phyloP scores from a whole-genome alignment of 2,888 invertebrate species.

The Exocentrus adspersus region DNA sequence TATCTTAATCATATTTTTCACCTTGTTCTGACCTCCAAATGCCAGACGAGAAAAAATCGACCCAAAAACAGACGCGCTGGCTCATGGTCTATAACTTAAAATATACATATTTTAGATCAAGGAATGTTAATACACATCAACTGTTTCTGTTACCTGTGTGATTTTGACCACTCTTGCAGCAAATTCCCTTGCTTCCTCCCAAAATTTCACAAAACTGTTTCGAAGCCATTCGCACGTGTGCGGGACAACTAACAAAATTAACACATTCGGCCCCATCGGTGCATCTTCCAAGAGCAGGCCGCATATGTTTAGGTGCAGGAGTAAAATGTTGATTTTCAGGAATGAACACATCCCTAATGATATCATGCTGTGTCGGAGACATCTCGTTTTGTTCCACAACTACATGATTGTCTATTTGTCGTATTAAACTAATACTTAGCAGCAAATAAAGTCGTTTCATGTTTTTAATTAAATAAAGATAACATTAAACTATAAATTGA shows the following conservation, averaged over 20 bases:
- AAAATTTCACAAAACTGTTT: constrained; percentile 65
- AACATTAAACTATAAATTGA: no score
- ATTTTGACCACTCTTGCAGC: constrained; percentile 71
- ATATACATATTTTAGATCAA: background rate
- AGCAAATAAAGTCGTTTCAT: background rate
- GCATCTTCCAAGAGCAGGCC: constrained; percentile 56
- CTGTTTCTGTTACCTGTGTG: constrained; percentile 66
- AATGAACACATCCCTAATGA: background rate
- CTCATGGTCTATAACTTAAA: background rate
- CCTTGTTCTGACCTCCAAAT: no score
- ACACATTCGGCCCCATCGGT: constrained; percentile 68
- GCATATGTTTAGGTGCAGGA: constrained; percentile 12
- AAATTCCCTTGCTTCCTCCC: constrained; percentile 66
- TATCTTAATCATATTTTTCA: no score
- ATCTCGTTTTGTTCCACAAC: constrained; percentile 22
- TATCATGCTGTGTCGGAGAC: background rate
- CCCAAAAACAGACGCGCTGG: no score
- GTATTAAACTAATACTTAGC: background rate
- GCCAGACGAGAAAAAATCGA: no score
- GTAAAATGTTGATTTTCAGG: constrained; percentile 2
- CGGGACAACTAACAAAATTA: constrained; percentile 74
- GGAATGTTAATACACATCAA: background rate
- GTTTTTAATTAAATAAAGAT: no score
- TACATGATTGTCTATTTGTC: constrained; percentile 24
- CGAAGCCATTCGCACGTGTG: constrained; percentile 63